Evolutionary conservation across 2,797 vertebrate genomes (phyloP).

Genomic region (Phyllotis vaccarum): DNA sequence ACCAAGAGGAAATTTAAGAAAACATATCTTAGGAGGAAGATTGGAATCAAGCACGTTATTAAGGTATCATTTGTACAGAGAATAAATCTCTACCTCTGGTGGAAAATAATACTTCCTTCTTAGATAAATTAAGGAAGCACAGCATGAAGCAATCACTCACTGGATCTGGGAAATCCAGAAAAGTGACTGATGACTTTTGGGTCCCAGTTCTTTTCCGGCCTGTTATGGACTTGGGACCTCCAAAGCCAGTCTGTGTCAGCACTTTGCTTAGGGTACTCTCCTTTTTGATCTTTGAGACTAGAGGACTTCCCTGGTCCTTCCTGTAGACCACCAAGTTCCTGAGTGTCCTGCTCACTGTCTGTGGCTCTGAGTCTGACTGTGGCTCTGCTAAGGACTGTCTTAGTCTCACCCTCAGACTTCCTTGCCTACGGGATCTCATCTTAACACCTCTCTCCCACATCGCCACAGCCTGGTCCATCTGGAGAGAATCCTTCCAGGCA

Average conservation of each 20-base stretch:
- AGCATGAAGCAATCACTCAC: neutral
- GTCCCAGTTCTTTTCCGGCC: neutral
- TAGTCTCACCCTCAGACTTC: neutral
- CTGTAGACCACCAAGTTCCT: neutral
- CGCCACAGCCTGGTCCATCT: fast-evolving
- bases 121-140: neutral
- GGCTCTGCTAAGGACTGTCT: neutral
- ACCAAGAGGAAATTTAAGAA: neutral
- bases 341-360: neutral
- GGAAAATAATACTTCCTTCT: neutral
- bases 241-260: neutral
- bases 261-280: neutral
- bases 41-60: neutral
- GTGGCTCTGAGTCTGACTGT: neutral
- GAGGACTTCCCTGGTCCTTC: neutral
- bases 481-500: fast-evolving
- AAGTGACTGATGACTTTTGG: neutral
- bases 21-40: neutral
- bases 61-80: neutral
- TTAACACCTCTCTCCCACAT: too few relatives aligned
- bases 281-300: neutral
- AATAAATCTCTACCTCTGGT: neutral
- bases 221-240: neutral
- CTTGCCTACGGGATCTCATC: neutral
- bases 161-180: neutral